These are phyloP conservation scores for Lasius platythorax DNA, from an alignment of 2,888 invertebrate genomes.

Conservation along the genomic window DNA sequence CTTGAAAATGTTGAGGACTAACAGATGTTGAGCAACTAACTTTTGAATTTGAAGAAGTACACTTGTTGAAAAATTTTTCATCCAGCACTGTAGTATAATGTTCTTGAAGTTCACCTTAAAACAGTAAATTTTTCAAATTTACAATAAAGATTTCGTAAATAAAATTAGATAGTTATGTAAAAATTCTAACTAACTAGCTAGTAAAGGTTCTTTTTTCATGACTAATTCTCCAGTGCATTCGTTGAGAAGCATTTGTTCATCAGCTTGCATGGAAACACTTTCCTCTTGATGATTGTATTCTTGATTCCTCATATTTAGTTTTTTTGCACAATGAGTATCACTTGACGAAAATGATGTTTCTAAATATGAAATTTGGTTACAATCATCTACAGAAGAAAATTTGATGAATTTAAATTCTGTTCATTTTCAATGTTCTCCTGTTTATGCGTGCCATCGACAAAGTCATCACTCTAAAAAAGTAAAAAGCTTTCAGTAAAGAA, in stretches of 20 bases:
- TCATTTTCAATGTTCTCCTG: neutral
- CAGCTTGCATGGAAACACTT: neutral
- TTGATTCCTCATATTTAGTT: neutral
- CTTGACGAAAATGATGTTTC: neutral
- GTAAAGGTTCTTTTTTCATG: neutral
- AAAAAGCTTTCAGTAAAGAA: neutral
- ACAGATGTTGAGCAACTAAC: neutral
- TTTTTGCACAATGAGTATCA: neutral
- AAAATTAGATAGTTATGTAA: neutral
- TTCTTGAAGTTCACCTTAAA: neutral
- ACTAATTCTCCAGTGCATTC: neutral
- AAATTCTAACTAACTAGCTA: neutral
- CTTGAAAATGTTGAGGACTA: neutral
- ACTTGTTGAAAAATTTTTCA: too few species aligned
- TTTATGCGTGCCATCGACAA: neutral
- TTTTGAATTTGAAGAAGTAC: neutral
- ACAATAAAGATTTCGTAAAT: neutral
- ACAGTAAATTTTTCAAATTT: neutral
- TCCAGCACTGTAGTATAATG: neutral
- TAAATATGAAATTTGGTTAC: neutral
- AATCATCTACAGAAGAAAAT: neutral
- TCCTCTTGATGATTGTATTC: neutral
- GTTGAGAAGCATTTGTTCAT: neutral
- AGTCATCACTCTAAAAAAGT: neutral
- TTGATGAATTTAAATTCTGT: neutral